Evolutionary conservation across 1,140 invertebrate genomes (phyloP), one percentile per base, ranked within the genome.

Genomic region (Pollicipes pollicipes): DNA sequence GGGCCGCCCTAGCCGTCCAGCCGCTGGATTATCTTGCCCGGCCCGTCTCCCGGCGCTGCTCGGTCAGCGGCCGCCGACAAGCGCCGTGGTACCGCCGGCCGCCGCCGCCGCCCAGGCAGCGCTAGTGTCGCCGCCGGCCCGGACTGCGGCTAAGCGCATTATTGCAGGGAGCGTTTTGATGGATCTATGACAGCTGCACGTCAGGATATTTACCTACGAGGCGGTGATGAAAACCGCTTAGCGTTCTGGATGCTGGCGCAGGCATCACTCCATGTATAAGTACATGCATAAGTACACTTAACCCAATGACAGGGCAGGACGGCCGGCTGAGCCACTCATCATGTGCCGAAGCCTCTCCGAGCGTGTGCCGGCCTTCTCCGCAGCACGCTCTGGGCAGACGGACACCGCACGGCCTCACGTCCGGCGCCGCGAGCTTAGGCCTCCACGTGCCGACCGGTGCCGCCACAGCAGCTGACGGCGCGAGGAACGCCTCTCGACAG

Each of bases 221-320:
- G 45, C 45, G 45, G 45, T 58, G 45, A 58, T 58, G 45, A 21
- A 58, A 24, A 58, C 45, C 21, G 45, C 45, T 58, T 58, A 58
- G 45, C 45, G 45, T 10, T 2, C 45, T 10, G 45, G 45, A 3
- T 21, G 45, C 45, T 21, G 45, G 45, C 17, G 45, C 45, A 58
- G 45, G 45, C 45, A 58, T 58, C 45, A 58, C 45, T 58, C 45
- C 45, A 58, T 58, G 45, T 58, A 58, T 58, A 58, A 58, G 45
- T 58, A 10, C 45, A 58, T 58, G 45, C 24, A 58, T 58, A 58
- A 58, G 45, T 58, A 10, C 45, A 58, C 45, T 58, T 58, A 58
- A 24, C 21, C 45, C 45, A 58, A 58, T 58, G 45, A 24, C 45
- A 2, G 10, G 17, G 45, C 45, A 21, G 45, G 8, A 10, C 10